phyloP scores from a whole-genome alignment of 2,113 vertebrate genomes.

The Okapia johnstoni region DNA sequence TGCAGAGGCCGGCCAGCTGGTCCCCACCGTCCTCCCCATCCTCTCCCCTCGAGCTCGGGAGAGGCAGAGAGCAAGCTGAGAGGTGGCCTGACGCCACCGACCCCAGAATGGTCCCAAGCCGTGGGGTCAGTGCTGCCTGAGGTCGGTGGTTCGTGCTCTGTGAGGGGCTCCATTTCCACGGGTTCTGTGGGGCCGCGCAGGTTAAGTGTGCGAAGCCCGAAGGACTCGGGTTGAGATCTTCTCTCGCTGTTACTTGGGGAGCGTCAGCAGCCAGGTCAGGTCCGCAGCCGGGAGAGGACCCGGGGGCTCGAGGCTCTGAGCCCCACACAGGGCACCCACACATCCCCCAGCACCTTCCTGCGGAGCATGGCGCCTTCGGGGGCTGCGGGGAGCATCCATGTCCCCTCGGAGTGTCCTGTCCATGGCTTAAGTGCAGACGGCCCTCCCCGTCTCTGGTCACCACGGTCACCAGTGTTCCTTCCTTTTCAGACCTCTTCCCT shows the following conservation, averaged over 20 bases:
- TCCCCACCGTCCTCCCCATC: rapidly evolving
- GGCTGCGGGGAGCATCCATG: rapidly evolving
- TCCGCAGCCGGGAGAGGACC: neutral
- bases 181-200: rapidly evolving
- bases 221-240: neutral
- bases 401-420: rapidly evolving
- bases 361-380: rapidly evolving
- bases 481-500: conserved; percentile 86
- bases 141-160: neutral
- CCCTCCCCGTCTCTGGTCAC: neutral
- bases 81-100: rapidly evolving
- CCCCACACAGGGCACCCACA: rapidly evolving
- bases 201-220: neutral
- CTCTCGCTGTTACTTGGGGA: neutral
- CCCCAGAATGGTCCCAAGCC: rapidly evolving
- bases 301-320: neutral
- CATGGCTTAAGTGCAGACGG: neutral
- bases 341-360: neutral
- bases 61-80: neutral
- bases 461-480: conserved; percentile 27
- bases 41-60: neutral
- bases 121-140: neutral
- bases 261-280: neutral
- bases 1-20: neutral
- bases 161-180: neutral